A percentile compares a stretch with the other conserved stretches of the same genome.
These are phyloP conservation scores for Clepsis dumicolana DNA, from an alignment of 2,888 invertebrate genomes.

Conservation along the genomic window DNA sequence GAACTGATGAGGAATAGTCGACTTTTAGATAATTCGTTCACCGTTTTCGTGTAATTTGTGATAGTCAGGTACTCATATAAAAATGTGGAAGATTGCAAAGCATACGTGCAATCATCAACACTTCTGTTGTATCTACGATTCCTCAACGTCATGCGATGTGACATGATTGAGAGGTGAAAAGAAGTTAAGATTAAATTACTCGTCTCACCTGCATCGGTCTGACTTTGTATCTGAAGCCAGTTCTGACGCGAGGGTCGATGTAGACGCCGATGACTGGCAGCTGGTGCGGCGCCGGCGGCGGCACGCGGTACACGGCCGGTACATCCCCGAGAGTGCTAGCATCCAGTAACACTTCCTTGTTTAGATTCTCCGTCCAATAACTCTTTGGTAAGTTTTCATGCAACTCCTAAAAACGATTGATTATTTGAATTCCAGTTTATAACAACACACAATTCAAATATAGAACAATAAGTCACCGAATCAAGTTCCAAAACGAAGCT, in stretches of 20 bases:
- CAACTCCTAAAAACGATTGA: conserved; percentile 62
- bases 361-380: conserved; percentile 56
- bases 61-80: too few species aligned
- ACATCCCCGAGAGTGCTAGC: conserved; percentile 88
- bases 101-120: conserved; percentile 74
- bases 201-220: conserved; percentile 87
- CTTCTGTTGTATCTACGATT: conserved; percentile 67
- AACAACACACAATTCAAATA: neutral
- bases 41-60: neutral
- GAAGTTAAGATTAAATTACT: conserved; percentile 61
- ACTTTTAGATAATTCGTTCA: conserved; percentile 30
- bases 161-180: conserved; percentile 52
- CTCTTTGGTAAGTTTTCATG: conserved; percentile 26
- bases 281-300: conserved; percentile 87
- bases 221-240: conserved; percentile 91
- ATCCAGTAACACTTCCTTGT: conserved; percentile 81
- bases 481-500: conserved; percentile 47
- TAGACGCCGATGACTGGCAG: conserved; percentile 90
- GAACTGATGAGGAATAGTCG: conserved; percentile 65
- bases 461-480: conserved; percentile 44
- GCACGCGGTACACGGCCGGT: conserved; percentile 88
- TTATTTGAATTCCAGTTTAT: conserved; percentile 13
- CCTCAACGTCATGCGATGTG: conserved; percentile 63
- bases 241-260: conserved; percentile 89
- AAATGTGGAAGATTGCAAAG: conserved; percentile 78